phyloP scores from a whole-genome alignment of 2,797 vertebrate species.

The Pantherophis alleghaniensis region DNA sequence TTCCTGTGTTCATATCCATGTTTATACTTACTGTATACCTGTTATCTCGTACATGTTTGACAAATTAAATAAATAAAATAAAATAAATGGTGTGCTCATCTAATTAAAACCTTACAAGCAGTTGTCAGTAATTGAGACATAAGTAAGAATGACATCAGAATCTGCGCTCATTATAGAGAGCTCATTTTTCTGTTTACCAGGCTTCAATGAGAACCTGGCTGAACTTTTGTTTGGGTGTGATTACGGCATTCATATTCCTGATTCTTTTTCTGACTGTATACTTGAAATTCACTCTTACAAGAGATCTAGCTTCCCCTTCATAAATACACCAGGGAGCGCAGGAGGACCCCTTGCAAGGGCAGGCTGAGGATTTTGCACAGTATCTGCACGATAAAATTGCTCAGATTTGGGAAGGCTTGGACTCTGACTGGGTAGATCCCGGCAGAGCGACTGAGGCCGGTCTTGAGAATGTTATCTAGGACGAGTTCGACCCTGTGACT shows the following conservation, averaged over 20 bases:
- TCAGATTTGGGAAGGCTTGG: too few species aligned
- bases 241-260: neutral
- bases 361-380: too few species aligned
- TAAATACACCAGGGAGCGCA: neutral
- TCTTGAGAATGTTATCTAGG: too few species aligned
- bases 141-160: constrained; percentile 19
- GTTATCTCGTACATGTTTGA: too few species aligned
- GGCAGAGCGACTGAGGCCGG: too few species aligned
- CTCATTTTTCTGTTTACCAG: neutral
- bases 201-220: neutral
- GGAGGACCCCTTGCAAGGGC: too few species aligned
- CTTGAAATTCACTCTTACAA: neutral
- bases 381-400: too few species aligned
- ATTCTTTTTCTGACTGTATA: neutral
- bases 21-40: too few species aligned
- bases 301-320: constrained; percentile 24
- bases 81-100: neutral
- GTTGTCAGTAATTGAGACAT: constrained; percentile 29
- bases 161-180: neutral
- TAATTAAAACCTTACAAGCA: constrained; percentile 22
- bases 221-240: neutral
- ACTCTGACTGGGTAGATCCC: too few species aligned
- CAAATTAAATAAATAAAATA: too few species aligned
- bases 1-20: too few species aligned
- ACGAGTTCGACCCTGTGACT: too few species aligned